Conservation (phyloP, 2,797 vertebrate species). For the Pseudochromis fuscus region DNA sequence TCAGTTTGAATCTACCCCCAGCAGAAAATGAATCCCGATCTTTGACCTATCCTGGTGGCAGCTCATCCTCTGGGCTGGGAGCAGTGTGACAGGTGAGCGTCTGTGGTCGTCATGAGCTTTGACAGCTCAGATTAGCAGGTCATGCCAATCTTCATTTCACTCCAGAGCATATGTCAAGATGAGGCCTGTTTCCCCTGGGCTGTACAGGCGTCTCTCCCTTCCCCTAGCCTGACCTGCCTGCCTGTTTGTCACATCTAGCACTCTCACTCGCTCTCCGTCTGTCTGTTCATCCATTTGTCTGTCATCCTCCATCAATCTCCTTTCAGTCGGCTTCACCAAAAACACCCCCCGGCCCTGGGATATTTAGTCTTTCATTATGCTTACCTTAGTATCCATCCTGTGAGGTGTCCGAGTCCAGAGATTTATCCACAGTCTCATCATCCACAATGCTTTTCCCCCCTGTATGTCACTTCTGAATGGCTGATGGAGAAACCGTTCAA, state of each 20-base stretch:
- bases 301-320: conserved; percentile 76
- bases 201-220: conserved; percentile 60
- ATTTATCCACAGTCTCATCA: conserved; percentile 47
- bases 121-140: conserved; percentile 84
- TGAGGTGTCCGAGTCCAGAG: conserved; percentile 31
- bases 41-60: conserved; percentile 79
- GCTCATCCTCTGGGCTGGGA: conserved; percentile 65
- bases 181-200: conserved; percentile 74
- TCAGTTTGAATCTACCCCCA: conserved; percentile 53
- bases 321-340: conserved; percentile 42
- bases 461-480: conserved; percentile 39
- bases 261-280: conserved; percentile 68
- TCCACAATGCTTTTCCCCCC: conserved; percentile 20
- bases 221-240: conserved; percentile 67
- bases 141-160: conserved; percentile 82
- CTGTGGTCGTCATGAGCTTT: conserved; percentile 70
- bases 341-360: conserved; percentile 55
- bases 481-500: conserved; percentile 38
- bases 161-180: conserved; percentile 83
- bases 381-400: conserved; percentile 81
- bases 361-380: conserved; percentile 64
- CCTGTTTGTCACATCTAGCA: conserved; percentile 75
- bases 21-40: conserved; percentile 66
- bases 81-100: conserved; percentile 77
- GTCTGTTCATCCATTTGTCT: conserved; percentile 76